Evolutionary conservation across 2,113 vertebrate species (phyloP).

Genomic region (Columba janthina): DNA sequence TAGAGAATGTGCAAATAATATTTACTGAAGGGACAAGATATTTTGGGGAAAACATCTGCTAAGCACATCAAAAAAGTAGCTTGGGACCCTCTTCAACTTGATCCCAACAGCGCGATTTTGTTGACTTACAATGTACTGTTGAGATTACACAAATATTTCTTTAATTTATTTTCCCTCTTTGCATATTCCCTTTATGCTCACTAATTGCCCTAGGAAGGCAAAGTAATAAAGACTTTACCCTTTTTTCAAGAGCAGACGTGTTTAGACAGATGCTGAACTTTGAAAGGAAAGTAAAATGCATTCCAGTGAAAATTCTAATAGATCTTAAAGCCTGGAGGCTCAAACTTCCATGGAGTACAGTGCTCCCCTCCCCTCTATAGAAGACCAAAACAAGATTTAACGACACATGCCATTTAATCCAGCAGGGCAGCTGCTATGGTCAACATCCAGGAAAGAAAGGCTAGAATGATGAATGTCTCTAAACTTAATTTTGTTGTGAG

Average conservation of each 20-base stretch:
- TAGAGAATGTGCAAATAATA: constrained; percentile 50
- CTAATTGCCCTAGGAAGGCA: constrained; percentile 30
- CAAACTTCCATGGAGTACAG: neutral
- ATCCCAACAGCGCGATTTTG: constrained; percentile 51
- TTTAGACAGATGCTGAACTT: constrained; percentile 45
- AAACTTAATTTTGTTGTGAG: neutral
- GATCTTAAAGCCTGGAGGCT: neutral
- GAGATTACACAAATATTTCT: constrained; percentile 58
- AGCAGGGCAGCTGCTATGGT: neutral
- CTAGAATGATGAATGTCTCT: neutral
- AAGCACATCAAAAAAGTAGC: constrained; percentile 19
- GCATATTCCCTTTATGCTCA: constrained; percentile 4
- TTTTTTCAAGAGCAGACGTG: neutral
- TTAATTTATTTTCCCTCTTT: constrained; percentile 58
- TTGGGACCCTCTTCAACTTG: neutral
- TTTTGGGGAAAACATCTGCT: constrained; percentile 60
- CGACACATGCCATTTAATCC: neutral
- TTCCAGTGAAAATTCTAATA: neutral
- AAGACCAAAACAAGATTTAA: neutral
- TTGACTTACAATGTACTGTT: neutral
- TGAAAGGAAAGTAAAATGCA: constrained; percentile 3
- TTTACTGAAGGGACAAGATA: constrained; percentile 19
- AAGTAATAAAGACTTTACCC: constrained; percentile 31
- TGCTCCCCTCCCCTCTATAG: neutral
- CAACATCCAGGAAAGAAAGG: neutral